Evolutionary conservation across 2,888 invertebrate species (phyloP).

Genomic region (Drosophila nigricruria): DNA sequence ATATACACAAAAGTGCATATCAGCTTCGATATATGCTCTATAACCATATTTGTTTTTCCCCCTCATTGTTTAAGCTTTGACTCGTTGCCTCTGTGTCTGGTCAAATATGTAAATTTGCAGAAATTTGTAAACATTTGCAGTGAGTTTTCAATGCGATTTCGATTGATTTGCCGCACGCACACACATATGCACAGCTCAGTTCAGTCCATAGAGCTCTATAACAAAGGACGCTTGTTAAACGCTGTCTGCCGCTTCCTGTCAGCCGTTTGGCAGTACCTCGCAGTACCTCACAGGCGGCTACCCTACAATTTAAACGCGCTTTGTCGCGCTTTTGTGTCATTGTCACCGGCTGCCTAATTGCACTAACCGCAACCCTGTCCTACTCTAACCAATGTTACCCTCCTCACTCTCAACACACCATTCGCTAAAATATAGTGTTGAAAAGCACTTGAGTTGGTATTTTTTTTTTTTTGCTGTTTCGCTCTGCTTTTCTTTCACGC

Average conservation of each 20-base stretch:
- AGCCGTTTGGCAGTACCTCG: constrained; percentile 26
- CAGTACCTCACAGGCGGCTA: constrained; percentile 13
- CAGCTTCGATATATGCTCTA: background rate
- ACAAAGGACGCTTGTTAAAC: constrained; percentile 74
- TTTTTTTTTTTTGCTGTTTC: constrained; percentile 4
- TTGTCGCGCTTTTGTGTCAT: constrained; percentile 78
- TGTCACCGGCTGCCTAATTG: constrained; percentile 78
- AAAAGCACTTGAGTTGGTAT: constrained; percentile 67
- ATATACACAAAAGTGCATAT: background rate
- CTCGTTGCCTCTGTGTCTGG: constrained; percentile 41
- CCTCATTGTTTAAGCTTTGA: constrained; percentile 24
- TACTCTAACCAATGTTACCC: constrained; percentile 4
- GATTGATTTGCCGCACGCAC: constrained; percentile 35
- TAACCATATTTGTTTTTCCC: constrained; percentile 1
- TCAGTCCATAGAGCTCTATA: constrained; percentile 5
- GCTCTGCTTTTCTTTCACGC: constrained; percentile 37
- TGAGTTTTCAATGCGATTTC: constrained; percentile 35
- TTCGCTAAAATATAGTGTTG: constrained; percentile 47
- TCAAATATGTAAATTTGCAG: constrained; percentile 66
- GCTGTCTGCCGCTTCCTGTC: constrained; percentile 50
- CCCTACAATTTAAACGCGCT: constrained; percentile 59
- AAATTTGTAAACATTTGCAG: constrained; percentile 53
- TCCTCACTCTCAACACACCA: background rate
- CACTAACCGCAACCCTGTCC: constrained; percentile 62
- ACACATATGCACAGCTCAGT: constrained; percentile 12